These are phyloP conservation scores for Altica lythri DNA, from an alignment of 2,888 invertebrate species.

Conservation along the genomic window DNA sequence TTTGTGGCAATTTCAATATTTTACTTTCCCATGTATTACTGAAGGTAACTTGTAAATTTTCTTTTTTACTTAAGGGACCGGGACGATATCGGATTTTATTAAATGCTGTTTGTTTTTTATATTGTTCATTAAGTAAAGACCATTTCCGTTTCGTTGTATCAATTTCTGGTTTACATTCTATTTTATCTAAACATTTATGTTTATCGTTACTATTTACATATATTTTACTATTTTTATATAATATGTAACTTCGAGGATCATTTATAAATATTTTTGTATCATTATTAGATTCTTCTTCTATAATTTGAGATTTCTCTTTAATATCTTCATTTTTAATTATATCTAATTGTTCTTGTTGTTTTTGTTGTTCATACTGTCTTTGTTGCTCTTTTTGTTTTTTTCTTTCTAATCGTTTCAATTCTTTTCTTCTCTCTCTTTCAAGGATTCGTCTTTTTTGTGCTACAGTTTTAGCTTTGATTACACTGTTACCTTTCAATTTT, in stretches of 20 bases:
- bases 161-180: conserved; percentile 41
- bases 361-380: conserved; percentile 1
- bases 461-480: conserved; percentile 59
- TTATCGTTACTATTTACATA: conserved; percentile 35
- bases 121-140: conserved; percentile 55
- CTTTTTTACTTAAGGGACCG: conserved; percentile 63
- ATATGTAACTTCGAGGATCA: conserved; percentile 37
- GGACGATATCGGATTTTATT: conserved; percentile 60
- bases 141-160: conserved; percentile 43
- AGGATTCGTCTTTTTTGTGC: conserved; percentile 60
- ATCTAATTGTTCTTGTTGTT: neutral
- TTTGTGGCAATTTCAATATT: conserved; percentile 60
- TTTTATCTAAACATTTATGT: conserved; percentile 35
- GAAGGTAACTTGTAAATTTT: conserved; percentile 56
- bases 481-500: conserved; percentile 27
- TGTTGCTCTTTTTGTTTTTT: conserved; percentile 10
- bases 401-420: conserved; percentile 29
- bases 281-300: neutral
- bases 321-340: neutral
- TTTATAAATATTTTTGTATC: neutral
- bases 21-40: conserved; percentile 57
- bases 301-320: neutral
- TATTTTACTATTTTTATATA: conserved; percentile 41
- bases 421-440: conserved; percentile 42
- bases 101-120: too few relatives aligned